Percentiles rank a stretch among this genome's conserved stretches.
Evolutionary conservation across 2,888 invertebrate species (phyloP).

Genomic region (Folsomia candida): DNA sequence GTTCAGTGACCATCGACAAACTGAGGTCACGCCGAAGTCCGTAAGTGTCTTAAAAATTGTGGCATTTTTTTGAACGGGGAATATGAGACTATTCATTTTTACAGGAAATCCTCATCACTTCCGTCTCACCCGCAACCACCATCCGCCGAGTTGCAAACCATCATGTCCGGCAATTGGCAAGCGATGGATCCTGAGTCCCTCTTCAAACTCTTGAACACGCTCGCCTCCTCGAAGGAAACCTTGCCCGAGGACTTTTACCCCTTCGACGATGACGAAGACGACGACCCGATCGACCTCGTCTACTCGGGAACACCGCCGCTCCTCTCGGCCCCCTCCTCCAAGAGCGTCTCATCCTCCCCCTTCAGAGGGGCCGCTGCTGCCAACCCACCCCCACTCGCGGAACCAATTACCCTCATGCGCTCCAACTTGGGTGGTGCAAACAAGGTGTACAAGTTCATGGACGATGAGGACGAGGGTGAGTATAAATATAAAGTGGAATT

Average conservation of each 20-base stretch:
- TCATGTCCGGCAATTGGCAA: neutral
- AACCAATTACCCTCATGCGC: neutral
- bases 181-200: neutral
- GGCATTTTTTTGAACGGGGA: neutral
- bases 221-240: neutral
- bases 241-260: conserved; percentile 3
- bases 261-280: conserved; percentile 19
- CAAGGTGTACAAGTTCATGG: too few species aligned
- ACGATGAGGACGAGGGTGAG: too few species aligned
- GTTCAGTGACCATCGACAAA: neutral
- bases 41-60: neutral
- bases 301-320: conserved; percentile 21
- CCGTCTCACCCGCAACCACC: neutral
- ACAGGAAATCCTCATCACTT: neutral
- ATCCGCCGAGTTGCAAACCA: neutral
- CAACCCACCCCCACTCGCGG: too few species aligned
- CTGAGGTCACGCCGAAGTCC: neutral
- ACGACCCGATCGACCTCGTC: conserved; percentile 26
- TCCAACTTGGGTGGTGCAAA: too few species aligned
- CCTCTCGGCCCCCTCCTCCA: too few species aligned
- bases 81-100: too few species aligned
- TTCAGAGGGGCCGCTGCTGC: too few species aligned
- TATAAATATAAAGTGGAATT: too few species aligned
- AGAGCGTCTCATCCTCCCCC: too few species aligned
- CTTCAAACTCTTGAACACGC: neutral